A percentile compares a stretch with the other conserved stretches of the same genome.
Conservation (phyloP, 2,113 vertebrate genomes). For the Tachysurus fulvidraco region DNA sequence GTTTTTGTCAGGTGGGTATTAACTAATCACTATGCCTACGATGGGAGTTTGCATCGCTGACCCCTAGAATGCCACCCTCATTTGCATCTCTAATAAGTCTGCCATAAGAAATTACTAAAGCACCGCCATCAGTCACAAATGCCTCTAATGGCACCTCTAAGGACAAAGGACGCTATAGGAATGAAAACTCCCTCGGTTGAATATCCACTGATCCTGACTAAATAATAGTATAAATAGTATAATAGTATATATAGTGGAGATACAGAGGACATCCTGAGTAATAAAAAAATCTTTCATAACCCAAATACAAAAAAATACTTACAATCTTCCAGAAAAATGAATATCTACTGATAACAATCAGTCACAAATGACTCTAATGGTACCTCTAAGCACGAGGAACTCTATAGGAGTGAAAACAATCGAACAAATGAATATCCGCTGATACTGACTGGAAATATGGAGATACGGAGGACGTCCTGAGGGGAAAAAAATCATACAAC, state of each 20-base stretch:
- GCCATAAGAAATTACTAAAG: constrained; percentile 33
- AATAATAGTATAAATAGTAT: too few relatives aligned
- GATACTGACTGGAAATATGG: neutral
- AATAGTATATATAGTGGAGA: too few relatives aligned
- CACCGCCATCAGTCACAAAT: constrained; percentile 28
- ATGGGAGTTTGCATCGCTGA: constrained; percentile 26
- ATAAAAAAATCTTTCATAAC: neutral
- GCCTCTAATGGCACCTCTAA: constrained; percentile 37
- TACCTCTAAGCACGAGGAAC: constrained; percentile 27
- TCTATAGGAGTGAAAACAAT: constrained; percentile 10
- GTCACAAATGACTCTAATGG: constrained; percentile 33
- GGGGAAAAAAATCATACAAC: neutral
- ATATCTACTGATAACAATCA: neutral
- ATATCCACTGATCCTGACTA: neutral
- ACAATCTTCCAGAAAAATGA: constrained; percentile 3
- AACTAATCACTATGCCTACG: constrained; percentile 23
- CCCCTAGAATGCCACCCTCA: constrained; percentile 25
- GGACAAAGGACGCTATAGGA: constrained; percentile 7
- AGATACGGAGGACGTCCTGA: neutral
- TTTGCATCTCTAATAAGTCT: constrained; percentile 44
- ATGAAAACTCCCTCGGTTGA: constrained; percentile 12
- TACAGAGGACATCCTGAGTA: neutral
- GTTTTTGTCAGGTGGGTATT: constrained; percentile 24
- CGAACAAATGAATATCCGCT: neutral
- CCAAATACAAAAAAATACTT: neutral